Evolutionary conservation across 1,140 invertebrate genomes (phyloP).

Genomic region (Bathynomus jamesi): DNA sequence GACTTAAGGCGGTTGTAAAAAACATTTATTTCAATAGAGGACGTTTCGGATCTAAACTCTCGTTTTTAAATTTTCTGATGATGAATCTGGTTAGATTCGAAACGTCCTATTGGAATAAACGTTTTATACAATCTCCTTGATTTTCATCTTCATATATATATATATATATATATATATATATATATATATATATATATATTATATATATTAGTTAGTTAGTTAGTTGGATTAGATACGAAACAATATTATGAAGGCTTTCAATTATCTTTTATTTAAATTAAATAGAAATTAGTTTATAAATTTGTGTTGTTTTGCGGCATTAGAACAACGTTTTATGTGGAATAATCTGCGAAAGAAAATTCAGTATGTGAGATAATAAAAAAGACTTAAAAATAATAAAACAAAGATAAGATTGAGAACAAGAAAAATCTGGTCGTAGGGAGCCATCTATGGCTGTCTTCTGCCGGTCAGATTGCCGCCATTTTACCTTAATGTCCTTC

Average conservation of each 20-base stretch:
- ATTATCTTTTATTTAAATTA: not conserved
- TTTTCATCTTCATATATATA: not conserved
- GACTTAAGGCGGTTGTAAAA: too few species aligned
- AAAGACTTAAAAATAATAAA: not conserved
- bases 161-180: constrained; percentile 5
- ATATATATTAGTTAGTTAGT: not conserved
- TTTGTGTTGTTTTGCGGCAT: too few species aligned
- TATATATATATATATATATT: constrained; percentile 8
- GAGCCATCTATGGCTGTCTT: constrained; percentile 8
- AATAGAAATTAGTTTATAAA: too few species aligned
- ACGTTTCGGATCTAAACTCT: too few species aligned
- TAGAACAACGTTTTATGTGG: too few species aligned
- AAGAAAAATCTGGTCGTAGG: not conserved
- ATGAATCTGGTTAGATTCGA: too few species aligned
- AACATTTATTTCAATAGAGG: too few species aligned
- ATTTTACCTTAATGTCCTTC: constrained; percentile 31
- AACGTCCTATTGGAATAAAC: too few species aligned
- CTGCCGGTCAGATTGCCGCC: constrained; percentile 24
- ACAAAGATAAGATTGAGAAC: too few species aligned
- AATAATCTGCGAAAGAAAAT: too few species aligned
- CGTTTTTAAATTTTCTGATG: too few species aligned
- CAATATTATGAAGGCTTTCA: not conserved
- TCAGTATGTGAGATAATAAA: not conserved
- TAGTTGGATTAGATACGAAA: not conserved
- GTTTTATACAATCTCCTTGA: too few species aligned